These are phyloP conservation scores for Eristalis arbustorum DNA, from an alignment of 2,888 invertebrate species.

Conservation along the genomic window DNA sequence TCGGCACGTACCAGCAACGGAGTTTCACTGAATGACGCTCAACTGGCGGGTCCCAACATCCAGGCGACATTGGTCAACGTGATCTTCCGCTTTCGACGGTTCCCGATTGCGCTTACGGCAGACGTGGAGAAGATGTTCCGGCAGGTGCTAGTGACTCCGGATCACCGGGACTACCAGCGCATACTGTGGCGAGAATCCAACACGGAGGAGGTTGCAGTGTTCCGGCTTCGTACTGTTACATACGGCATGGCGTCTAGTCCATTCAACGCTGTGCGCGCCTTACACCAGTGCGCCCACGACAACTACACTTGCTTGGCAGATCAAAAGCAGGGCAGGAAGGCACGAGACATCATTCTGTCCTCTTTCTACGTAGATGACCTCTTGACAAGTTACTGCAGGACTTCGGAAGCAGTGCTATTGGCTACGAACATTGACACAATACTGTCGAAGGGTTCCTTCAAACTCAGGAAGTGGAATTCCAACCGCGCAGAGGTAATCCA, in stretches of 20 bases:
- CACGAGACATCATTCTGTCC: conserved; percentile 16
- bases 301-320: neutral
- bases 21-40: conserved; percentile 43
- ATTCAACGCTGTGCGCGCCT: conserved; percentile 35
- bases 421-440: neutral
- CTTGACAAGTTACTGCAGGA: conserved; percentile 26
- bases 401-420: neutral
- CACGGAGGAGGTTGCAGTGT: neutral
- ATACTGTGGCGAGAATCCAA: conserved; percentile 36
- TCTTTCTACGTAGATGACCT: conserved; percentile 46
- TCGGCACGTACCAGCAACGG: conserved; percentile 27
- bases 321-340: conserved; percentile 1
- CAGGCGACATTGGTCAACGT: conserved; percentile 44
- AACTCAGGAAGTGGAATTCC: conserved; percentile 31
- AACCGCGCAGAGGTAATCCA: conserved; percentile 9
- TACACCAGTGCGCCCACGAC: conserved; percentile 33
- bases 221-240: neutral
- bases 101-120: conserved; percentile 17
- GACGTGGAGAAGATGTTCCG: conserved; percentile 25
- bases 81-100: conserved; percentile 32
- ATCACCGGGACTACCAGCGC: conserved; percentile 8
- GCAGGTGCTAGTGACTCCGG: conserved; percentile 4
- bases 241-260: conserved; percentile 29
- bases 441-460: conserved; percentile 13
- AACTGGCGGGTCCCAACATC: conserved; percentile 15